Evolutionary conservation across 1,140 invertebrate species (phyloP).

Genomic region (Euura saliciscinereae): DNA sequence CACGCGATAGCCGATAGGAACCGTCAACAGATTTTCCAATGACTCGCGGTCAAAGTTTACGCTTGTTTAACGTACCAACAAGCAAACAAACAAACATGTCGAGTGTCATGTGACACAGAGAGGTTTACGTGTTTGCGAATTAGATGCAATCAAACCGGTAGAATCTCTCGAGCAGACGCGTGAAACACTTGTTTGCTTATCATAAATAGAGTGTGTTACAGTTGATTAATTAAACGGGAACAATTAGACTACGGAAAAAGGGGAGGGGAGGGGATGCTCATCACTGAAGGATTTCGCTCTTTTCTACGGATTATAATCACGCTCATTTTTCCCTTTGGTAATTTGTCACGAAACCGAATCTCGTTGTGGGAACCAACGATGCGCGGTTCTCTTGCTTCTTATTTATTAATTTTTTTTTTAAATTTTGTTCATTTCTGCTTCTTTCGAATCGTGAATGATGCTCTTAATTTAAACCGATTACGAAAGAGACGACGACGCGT

Average conservation of each 20-base stretch:
- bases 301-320: conserved; percentile 40
- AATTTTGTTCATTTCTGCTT: neutral
- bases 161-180: conserved; percentile 44
- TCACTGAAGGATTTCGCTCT: conserved; percentile 26
- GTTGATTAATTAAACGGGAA: conserved; percentile 27
- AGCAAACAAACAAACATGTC: conserved; percentile 33
- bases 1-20: neutral
- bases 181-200: conserved; percentile 40
- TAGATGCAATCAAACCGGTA: conserved; percentile 49
- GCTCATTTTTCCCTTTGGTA: conserved; percentile 35
- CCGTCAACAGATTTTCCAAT: neutral
- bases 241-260: conserved; percentile 20
- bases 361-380: neutral
- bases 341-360: neutral
- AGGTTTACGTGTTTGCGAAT: conserved; percentile 42
- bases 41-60: neutral
- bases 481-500: neutral
- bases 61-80: conserved; percentile 6
- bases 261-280: neutral
- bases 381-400: neutral
- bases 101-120: conserved; percentile 25
- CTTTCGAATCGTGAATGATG: neutral
- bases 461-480: neutral
- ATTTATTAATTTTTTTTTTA: neutral
- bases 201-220: conserved; percentile 30